Conservation (phyloP, 2,888 invertebrate species). For the Andricus quercusramuli region DNA sequence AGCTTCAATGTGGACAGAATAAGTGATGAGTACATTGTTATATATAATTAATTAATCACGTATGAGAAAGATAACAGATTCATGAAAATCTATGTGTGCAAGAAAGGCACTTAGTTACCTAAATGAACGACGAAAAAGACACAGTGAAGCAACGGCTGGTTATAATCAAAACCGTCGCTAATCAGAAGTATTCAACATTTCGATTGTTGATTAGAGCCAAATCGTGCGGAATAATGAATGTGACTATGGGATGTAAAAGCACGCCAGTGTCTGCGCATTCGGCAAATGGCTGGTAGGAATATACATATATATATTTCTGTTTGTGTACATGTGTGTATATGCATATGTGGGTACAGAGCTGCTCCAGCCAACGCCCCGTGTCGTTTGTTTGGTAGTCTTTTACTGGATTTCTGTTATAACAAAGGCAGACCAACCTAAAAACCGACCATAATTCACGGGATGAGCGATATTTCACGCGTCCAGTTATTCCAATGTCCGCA, state of each 20-base stretch:
- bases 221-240: slow-evolving; percentile 62
- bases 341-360: slow-evolving; percentile 19
- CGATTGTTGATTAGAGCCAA: slow-evolving; percentile 62
- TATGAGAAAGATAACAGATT: not conserved
- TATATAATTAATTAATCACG: no score
- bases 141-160: slow-evolving; percentile 44
- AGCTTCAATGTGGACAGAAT: no score
- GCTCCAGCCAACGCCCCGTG: slow-evolving; percentile 40
- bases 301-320: not conserved
- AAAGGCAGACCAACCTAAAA: slow-evolving; percentile 46
- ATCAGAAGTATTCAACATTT: slow-evolving; percentile 59
- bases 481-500: slow-evolving; percentile 41
- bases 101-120: not conserved
- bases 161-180: slow-evolving; percentile 61
- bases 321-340: slow-evolving; percentile 41
- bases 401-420: slow-evolving; percentile 45
- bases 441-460: slow-evolving; percentile 46
- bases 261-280: slow-evolving; percentile 44
- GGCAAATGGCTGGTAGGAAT: not conserved
- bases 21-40: no score
- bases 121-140: not conserved
- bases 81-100: not conserved
- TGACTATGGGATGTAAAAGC: slow-evolving; percentile 53
- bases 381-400: slow-evolving; percentile 40
- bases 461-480: slow-evolving; percentile 45